These are phyloP conservation scores for Brotula barbata DNA, from an alignment of 2,797 vertebrate genomes.

Conservation along the genomic window DNA sequence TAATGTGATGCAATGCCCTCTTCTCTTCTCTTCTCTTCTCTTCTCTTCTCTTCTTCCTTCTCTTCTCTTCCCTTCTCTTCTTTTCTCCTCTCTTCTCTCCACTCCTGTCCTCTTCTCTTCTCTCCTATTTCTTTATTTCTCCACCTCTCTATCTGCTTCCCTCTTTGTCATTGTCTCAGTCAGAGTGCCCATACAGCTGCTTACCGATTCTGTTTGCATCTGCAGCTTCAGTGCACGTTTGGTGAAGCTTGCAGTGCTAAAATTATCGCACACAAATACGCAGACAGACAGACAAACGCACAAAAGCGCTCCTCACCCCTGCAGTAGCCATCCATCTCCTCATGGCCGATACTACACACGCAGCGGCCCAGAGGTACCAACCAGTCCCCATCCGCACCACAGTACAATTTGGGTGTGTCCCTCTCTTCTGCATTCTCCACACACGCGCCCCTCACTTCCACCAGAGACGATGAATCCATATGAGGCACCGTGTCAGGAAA, in stretches of 20 bases:
- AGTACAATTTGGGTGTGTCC: conserved; percentile 94
- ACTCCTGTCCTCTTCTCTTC: conserved; percentile 6
- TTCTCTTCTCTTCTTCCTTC: neutral
- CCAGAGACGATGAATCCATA: conserved; percentile 94
- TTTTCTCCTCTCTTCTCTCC: neutral
- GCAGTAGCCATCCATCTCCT: conserved; percentile 92
- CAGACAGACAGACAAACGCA: neutral
- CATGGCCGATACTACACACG: conserved; percentile 91
- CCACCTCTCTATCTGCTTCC: conserved; percentile 7
- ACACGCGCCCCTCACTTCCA: conserved; percentile 94
- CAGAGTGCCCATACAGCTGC: conserved; percentile 28
- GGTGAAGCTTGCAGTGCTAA: conserved; percentile 10
- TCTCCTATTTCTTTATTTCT: neutral
- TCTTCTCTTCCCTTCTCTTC: neutral
- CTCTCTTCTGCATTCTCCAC: conserved; percentile 94
- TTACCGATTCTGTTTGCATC: conserved; percentile 54
- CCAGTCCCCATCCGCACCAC: conserved; percentile 97
- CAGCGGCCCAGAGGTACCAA: conserved; percentile 95
- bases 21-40: conserved; percentile 1
- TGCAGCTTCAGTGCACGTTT: conserved; percentile 24
- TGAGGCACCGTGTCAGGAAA: conserved; percentile 97
- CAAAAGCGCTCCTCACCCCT: conserved; percentile 80
- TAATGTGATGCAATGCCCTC: conserved; percentile 44
- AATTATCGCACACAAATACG: conserved; percentile 13
- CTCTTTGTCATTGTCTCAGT: conserved; percentile 10